Base-by-base conservation (phyloP, 2,888 invertebrate species). In the Nymphalis c-album region DNA sequence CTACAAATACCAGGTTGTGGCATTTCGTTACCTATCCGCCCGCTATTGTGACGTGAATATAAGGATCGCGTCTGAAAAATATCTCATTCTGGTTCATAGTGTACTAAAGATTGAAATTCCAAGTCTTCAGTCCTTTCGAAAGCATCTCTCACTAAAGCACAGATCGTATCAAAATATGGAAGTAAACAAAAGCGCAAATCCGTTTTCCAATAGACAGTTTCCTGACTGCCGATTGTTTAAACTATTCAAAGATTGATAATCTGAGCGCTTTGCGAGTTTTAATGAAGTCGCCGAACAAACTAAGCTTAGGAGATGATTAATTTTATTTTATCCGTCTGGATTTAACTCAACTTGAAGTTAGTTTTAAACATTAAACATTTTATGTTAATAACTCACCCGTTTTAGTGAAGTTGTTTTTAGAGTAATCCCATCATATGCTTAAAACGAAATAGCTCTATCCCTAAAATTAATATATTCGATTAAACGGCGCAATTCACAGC, bases 171-270 rank as follows among this genome's bases (percentile, higher is more conserved):
- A 13, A 40, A 40, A 40, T 13, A 40, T 13, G 13, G 40, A 40
- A 40, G 40, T 13, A 40, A 40, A 40, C 13, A 40, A 40, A 40
- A 13, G 40, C 40, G 10, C 13, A 40, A 40, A 40, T 40, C 40
- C 40, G 4, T 40, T 40, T 40, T 13, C 40, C 40, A 40, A 13
- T 40, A 10, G 40, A 40, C 13, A 16, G 22, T 51, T 51, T 40
- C 13, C 40, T 40, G 40, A 13, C 40, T 13, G 40, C 40, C 40
- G 40, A 50, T 10, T 50, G 50, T 18, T 51, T 13, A 51, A 51
- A 51, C 51, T 51, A 16, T 51, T 51, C 51, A 51, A 51, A 51
- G 51, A 51, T 51, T 26, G 13, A 17, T 51, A 51, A 22, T 22
- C 22, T 51, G 26, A 22, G 40, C 50, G 51, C 51, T 51, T 22